Evolutionary conservation across 1,140 invertebrate species (phyloP).

Genomic region (Pomacea maculata): DNA sequence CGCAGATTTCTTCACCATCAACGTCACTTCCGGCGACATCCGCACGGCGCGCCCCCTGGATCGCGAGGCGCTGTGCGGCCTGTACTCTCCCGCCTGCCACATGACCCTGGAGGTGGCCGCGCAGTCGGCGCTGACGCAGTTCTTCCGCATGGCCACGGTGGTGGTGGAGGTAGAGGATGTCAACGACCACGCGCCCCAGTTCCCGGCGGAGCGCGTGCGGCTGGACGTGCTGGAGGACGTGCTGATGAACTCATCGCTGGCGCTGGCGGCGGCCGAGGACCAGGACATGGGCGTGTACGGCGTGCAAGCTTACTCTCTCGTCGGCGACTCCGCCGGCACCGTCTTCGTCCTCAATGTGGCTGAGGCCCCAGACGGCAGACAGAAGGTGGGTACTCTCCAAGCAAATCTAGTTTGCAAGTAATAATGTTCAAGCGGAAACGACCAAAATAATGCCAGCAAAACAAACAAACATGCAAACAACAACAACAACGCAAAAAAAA

Average conservation of each 20-base stretch:
- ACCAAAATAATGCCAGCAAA: too few relatives aligned
- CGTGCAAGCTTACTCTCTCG: slow-evolving; percentile 40
- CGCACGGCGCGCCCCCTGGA: slow-evolving; percentile 58
- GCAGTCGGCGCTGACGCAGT: slow-evolving; percentile 40
- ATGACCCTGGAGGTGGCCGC: slow-evolving; percentile 39
- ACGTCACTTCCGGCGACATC: slow-evolving; percentile 88
- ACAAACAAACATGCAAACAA: too few relatives aligned
- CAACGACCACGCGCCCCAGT: slow-evolving; percentile 89
- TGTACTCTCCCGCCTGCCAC: slow-evolving; percentile 29
- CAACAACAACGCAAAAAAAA: too few relatives aligned
- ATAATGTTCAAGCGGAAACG: too few relatives aligned
- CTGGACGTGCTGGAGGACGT: slow-evolving; percentile 41
- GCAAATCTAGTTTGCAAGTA: too few relatives aligned
- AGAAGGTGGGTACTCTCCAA: too few relatives aligned
- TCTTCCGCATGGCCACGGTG: slow-evolving; percentile 67
- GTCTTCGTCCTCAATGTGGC: slow-evolving; percentile 17
- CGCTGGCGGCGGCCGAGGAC: slow-evolving; percentile 38
- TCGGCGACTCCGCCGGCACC: slow-evolving; percentile 4
- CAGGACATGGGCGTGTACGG: slow-evolving; percentile 36
- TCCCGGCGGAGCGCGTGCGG: slow-evolving; percentile 67
- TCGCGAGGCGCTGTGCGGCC: slow-evolving; percentile 27
- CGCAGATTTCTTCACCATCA: slow-evolving; percentile 76
- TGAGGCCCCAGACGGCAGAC: slow-evolving; percentile 1
- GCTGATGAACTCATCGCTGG: slow-evolving; percentile 28
- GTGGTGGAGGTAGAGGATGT: slow-evolving; percentile 80